A percentile compares a stretch with the other conserved stretches of the same genome.
These are phyloP conservation scores for Platorchestia sp. DNA, from an alignment of 1,140 invertebrate genomes.

Conservation along the genomic window DNA sequence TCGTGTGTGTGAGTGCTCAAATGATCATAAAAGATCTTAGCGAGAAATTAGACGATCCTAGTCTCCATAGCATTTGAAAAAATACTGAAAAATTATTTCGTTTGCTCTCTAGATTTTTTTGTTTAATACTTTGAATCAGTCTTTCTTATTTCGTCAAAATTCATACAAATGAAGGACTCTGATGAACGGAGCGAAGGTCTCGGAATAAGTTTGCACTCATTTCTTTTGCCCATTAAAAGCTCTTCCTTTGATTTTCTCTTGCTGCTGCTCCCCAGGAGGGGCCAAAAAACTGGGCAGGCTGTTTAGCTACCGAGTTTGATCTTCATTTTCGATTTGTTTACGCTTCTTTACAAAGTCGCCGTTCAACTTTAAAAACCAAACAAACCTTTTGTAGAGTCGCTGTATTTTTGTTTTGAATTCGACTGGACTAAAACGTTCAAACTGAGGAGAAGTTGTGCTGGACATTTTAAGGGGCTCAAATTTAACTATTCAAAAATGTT, in stretches of 20 bases:
- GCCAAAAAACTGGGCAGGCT: not conserved
- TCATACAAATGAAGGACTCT: not conserved
- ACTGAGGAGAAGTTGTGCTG: too few relatives aligned
- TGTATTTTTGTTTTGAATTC: too few relatives aligned
- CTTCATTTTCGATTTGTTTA: constrained; percentile 11
- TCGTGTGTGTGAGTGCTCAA: not conserved
- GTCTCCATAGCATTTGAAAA: not conserved
- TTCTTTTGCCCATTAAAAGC: constrained; percentile 34
- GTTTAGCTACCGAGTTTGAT: not conserved
- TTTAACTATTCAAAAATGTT: too few relatives aligned
- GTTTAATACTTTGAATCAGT: not conserved
- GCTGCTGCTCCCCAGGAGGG: not conserved
- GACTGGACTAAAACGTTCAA: too few relatives aligned
- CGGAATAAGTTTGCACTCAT: not conserved
- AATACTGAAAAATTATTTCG: not conserved
- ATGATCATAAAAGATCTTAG: not conserved
- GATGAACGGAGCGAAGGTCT: not conserved
- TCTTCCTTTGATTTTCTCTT: not conserved
- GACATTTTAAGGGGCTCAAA: too few relatives aligned
- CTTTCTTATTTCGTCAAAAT: not conserved
- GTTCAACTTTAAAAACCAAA: not conserved
- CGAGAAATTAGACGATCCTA: not conserved
- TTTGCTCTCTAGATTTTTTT: not conserved
- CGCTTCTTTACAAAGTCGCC: not conserved
- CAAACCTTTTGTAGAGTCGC: not conserved